Evolutionary conservation across 2,113 vertebrate species (phyloP).

Genomic region (Apodemus sylvaticus): DNA sequence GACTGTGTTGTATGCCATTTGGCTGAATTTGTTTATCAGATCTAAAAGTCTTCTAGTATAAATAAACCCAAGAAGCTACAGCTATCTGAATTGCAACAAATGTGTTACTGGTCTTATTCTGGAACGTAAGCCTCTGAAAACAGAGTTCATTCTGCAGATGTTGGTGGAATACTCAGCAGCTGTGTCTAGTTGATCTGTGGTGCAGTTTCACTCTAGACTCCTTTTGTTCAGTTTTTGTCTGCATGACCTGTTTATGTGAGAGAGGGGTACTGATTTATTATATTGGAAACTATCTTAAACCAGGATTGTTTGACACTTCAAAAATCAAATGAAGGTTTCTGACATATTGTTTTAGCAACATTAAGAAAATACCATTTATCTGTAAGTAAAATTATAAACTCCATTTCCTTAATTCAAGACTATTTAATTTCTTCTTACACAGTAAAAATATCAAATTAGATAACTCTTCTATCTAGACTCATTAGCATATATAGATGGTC

Average conservation of each 20-base stretch:
- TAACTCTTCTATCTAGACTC: not conserved
- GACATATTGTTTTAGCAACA: slow-evolving; percentile 10
- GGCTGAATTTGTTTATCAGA: not conserved
- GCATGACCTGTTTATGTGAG: not conserved
- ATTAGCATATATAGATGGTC: not conserved
- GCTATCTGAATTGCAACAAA: not conserved
- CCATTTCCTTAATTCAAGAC: not conserved
- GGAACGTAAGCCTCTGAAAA: not conserved
- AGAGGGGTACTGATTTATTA: not conserved
- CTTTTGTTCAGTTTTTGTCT: not conserved
- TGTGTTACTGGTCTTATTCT: not conserved
- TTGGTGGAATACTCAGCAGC: not conserved
- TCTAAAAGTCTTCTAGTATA: not conserved
- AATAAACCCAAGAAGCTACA: not conserved
- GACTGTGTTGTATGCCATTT: not conserved
- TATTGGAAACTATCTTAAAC: not conserved
- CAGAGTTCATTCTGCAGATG: not conserved
- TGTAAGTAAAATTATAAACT: slow-evolving; percentile 28
- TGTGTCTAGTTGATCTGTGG: not conserved
- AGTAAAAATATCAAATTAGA: slow-evolving; percentile 5
- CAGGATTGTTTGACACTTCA: not conserved
- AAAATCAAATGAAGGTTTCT: slow-evolving; percentile 18
- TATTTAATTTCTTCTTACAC: not conserved
- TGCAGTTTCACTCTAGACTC: not conserved
- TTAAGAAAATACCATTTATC: slow-evolving; percentile 40